Base-by-base conservation (phyloP, 2,888 invertebrate genomes). In the Liposcelis brunnea region DNA sequence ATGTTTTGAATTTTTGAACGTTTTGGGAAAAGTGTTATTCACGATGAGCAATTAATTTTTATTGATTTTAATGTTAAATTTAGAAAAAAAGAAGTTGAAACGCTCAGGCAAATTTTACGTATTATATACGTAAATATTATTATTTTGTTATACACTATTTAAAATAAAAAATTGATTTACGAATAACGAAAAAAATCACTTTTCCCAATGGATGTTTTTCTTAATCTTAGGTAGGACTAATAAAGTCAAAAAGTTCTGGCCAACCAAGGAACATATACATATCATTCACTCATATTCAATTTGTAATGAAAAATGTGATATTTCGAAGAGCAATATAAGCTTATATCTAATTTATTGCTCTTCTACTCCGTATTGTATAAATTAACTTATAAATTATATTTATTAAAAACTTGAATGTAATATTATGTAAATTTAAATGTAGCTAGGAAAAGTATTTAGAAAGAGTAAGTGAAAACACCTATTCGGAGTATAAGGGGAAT, bases 251-350 rank as follows among this genome's bases (percentile, higher is more conserved):
- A 40, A 19, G 32, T 47, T 47, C 44, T 40, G 43, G 42, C 21
- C 52, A 52, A 52, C 52, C 52, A 52, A 51, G 49, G 48, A 47
- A 49, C 49, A 38, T 40, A 50, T 40, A 52, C 52, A 52, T 51
- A 51, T 52, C 52, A 51, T 48, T 47, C 40, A 46, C 36, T 45
- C 49, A 47, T 47, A 48, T 48, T 44, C 46, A 47, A 38, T 15
- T n/a, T 40, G 37, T 38, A 45, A 43, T 46, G 43, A 44, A 45
- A 45, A 49, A 48, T 48, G 47, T 49, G 49, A 48, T 43, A 49
- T 46, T 46, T 40, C 16, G 15, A 19, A 18, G 40, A 40, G 19
- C 40, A 40, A 40, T 40, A 21, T 3, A 40, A 12, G 10, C 5
- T 38, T 37, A 16, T 43, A 31, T 37, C 43, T 19, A 37, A 5